Percentiles rank a stretch among this genome's conserved stretches.
Evolutionary conservation across 2,113 vertebrate genomes (phyloP).

Genomic region (Oryzias curvinotus): DNA sequence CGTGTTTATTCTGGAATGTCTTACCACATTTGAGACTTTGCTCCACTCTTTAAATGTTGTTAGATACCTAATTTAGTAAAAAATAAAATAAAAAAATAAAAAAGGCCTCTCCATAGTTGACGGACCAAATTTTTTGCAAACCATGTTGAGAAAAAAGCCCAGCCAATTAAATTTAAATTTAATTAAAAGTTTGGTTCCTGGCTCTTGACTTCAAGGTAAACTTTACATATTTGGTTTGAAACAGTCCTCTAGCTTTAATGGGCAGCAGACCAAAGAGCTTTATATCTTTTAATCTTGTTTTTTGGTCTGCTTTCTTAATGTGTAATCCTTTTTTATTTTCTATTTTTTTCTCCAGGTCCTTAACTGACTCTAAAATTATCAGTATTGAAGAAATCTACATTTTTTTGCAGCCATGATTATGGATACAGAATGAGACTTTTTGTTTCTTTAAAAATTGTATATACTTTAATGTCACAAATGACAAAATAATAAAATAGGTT

Average conservation of each 20-base stretch:
- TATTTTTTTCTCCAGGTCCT: slow-evolving; percentile 11
- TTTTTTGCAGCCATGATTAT: too few species aligned
- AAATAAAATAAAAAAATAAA: too few species aligned
- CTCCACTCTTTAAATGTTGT: too few species aligned
- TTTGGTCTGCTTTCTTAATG: slow-evolving; percentile 21
- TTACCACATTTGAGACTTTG: too few species aligned
- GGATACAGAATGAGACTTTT: too few species aligned
- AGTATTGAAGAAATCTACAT: neutral
- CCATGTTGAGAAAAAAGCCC: slow-evolving; percentile 12
- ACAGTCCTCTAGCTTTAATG: slow-evolving; percentile 10
- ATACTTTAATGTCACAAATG: too few species aligned
- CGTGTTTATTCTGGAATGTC: too few species aligned
- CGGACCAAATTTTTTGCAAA: too few species aligned
- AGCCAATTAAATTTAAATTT: slow-evolving; percentile 27
- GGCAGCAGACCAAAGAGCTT: neutral
- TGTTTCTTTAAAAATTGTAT: too few species aligned
- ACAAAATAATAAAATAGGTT: too few species aligned
- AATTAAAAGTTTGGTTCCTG: slow-evolving; percentile 4
- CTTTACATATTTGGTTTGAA: slow-evolving; percentile 27
- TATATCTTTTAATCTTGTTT: neutral
- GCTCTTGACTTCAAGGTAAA: slow-evolving; percentile 20
- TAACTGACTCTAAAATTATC: slow-evolving; percentile 28
- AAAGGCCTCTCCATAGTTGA: too few species aligned
- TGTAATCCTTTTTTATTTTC: neutral
- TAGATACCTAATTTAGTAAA: too few species aligned